Evolutionary conservation across 1,140 invertebrate genomes (phyloP).

Genomic region (Pseudoatta argentina): DNA sequence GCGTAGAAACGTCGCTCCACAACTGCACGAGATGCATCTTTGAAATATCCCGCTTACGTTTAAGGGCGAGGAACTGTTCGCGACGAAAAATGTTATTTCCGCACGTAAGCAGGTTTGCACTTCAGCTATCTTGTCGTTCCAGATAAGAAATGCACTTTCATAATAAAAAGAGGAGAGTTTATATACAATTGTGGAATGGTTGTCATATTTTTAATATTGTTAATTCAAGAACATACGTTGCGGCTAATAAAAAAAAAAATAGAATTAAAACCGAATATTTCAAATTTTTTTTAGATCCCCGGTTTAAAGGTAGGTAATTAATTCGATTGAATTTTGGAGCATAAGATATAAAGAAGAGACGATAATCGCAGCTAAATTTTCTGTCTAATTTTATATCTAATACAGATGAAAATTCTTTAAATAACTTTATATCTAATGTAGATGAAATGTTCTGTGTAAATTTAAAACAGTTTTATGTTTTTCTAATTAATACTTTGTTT

Average conservation of each 20-base stretch:
- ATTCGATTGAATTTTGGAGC: background rate
- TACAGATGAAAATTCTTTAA: no score
- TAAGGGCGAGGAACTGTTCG: conserved; percentile 17
- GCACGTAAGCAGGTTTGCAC: conserved; percentile 15
- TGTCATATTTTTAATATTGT: background rate
- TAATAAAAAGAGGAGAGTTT: background rate
- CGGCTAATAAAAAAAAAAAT: no score
- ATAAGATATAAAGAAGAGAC: background rate
- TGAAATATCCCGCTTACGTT: conserved; percentile 45
- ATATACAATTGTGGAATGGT: background rate
- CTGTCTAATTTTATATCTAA: background rate
- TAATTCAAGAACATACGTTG: background rate
- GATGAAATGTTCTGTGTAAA: conserved; percentile 11
- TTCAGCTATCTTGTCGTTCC: background rate
- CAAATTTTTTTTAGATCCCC: background rate
- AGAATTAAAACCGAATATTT: background rate
- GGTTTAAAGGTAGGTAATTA: background rate
- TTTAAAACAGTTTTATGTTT: conserved; percentile 9
- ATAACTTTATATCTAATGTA: background rate
- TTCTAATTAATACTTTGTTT: conserved; percentile 9
- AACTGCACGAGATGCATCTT: conserved; percentile 17
- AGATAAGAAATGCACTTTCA: background rate
- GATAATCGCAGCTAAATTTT: background rate
- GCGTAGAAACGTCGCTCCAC: background rate
- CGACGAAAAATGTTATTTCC: conserved; percentile 25